Base-by-base conservation (phyloP, 2,797 vertebrate species). In the Limosa lapponica region DNA sequence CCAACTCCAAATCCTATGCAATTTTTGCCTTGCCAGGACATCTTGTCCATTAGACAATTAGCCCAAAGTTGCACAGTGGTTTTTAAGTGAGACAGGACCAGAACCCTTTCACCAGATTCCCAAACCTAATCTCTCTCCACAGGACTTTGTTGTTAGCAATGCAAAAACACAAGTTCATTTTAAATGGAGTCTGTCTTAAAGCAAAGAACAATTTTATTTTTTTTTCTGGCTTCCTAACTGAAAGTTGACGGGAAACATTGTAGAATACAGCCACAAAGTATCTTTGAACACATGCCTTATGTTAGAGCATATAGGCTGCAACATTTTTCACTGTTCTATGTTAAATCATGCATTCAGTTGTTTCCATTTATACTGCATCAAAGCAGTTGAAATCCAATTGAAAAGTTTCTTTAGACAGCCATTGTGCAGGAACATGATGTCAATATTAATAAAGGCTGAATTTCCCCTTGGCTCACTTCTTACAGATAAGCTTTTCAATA, bases 401-500 rank as follows among this genome's bases (percentile, higher is more conserved):
- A 98, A 98, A 98, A 98, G 97, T 98, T 98, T 98, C 98, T 98
- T 97, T 97, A 98, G 98, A 98, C 98, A 98, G 97, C 97, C 96
- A 98, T 98, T 98, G 98, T 98, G 97, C 95, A 93, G 94, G 96
- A 98, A 98, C 98, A 98, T 98, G 98, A 98, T 98, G 98, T 98
- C 98, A 98, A 98, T 98, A 98, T 98, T 98, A 98, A 98, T 98
- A 98, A 98, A 98, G 98, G 94, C 97, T 98, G 98, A 98, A 98
- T 98, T 98, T 98, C 98, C 98, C 98, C 98, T 98, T 97, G 98
- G 98, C 98, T 98, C 97, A 98, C 97, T 98, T 98, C 97, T 98
- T 98, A 98, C 97, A 98, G 98, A 98, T 98, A 98, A 98, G 98
- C 97, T 98, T 98, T 98, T 98, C 98, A 98, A 98, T 98, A 98